Percentiles rank a stretch among this genome's conserved stretches.
phyloP scores from a whole-genome alignment of 2,888 invertebrate genomes.

The Scrobipalpa atriplicella region DNA sequence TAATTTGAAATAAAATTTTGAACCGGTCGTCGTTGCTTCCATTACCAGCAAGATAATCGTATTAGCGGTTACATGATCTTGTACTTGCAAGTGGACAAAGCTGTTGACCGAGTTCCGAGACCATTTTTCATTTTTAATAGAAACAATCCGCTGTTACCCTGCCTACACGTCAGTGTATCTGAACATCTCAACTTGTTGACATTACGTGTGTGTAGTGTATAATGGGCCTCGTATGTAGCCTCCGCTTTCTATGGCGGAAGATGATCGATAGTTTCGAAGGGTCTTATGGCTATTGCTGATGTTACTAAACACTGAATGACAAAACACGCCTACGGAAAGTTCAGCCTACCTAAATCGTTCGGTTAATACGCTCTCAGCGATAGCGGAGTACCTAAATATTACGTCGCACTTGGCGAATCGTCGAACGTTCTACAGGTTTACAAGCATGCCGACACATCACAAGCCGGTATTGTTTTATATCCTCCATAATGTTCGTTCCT shows the following conservation, averaged over 20 bases:
- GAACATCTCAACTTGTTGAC: slow-evolving; percentile 42
- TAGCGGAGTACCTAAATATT: no score
- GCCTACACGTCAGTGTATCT: slow-evolving; percentile 41
- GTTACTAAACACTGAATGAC: not conserved
- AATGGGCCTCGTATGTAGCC: slow-evolving; percentile 22
- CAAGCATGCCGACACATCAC: not conserved
- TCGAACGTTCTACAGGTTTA: no score
- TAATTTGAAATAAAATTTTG: not conserved
- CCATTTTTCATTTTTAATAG: slow-evolving; percentile 39
- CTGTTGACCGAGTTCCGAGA: slow-evolving; percentile 28
- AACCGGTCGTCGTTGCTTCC: not conserved
- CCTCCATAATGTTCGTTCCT: not conserved
- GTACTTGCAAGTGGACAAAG: slow-evolving; percentile 20
- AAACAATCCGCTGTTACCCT: slow-evolving; percentile 38
- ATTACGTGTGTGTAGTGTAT: slow-evolving; percentile 39
- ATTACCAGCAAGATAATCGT: slow-evolving; percentile 4
- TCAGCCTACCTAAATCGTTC: no score
- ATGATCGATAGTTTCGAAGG: not conserved
- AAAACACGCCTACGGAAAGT: no score
- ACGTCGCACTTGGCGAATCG: no score
- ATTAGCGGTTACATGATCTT: slow-evolving; percentile 13
- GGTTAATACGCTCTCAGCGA: no score
- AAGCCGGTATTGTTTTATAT: not conserved
- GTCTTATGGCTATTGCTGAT: not conserved
- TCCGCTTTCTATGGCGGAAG: slow-evolving; percentile 34